Percentiles rank a stretch among this genome's conserved stretches.
Evolutionary conservation across 1,140 invertebrate genomes (phyloP).

Genomic region (Eciton burchellii): DNA sequence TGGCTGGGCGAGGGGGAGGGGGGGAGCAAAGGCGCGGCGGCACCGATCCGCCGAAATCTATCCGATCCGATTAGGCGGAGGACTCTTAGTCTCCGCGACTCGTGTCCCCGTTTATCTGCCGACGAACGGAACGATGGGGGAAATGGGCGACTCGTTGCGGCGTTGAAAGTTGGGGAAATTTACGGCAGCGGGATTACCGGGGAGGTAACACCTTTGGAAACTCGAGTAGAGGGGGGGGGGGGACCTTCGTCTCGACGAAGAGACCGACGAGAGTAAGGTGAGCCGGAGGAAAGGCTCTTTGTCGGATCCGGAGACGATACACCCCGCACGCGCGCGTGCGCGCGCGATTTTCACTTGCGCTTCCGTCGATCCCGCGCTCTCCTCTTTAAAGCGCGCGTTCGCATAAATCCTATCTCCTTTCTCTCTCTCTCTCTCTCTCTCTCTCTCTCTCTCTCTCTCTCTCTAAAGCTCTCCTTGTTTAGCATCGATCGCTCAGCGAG

Average conservation of each 20-base stretch:
- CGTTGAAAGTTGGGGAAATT: not conserved
- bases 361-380: not conserved
- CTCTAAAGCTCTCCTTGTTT: slow-evolving; percentile 38
- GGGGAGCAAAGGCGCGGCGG: not conserved
- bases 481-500: slow-evolving; percentile 48
- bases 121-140: not conserved
- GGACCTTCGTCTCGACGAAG: no score
- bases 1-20: no score
- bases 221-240: no score
- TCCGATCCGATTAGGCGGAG: not conserved
- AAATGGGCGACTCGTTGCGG: not conserved
- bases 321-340: no score
- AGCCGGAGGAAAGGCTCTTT: not conserved
- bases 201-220: no score
- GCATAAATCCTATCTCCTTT: slow-evolving; percentile 31
- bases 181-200: not conserved
- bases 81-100: not conserved
- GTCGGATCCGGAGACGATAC: no score
- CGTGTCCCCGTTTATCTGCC: not conserved
- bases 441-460: slow-evolving; percentile 11
- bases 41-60: slow-evolving; percentile 1
- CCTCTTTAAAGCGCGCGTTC: slow-evolving; percentile 41
- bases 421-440: not conserved
- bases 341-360: slow-evolving; percentile 6
- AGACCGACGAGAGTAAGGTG: no score